Conservation (phyloP, 2,888 invertebrate species). For the Merodon equestris region DNA sequence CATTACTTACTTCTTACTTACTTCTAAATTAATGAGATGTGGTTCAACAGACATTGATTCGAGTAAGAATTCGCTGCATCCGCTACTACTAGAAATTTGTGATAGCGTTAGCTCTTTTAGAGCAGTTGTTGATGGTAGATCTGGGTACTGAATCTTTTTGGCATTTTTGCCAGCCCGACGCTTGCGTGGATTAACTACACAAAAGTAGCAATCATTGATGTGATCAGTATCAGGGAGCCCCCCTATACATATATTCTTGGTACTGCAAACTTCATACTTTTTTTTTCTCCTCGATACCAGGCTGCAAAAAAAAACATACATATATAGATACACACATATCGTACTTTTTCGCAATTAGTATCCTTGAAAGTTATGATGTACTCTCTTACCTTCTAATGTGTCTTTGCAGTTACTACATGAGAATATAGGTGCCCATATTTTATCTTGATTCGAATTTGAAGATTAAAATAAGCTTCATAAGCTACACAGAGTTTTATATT, state of each 20-base stretch:
- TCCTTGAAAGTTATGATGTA: not conserved
- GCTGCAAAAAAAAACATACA: slow-evolving; percentile 9
- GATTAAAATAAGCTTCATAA: slow-evolving; percentile 11
- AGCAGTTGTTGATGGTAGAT: slow-evolving; percentile 36
- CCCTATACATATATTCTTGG: slow-evolving; percentile 43
- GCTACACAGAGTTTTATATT: not conserved
- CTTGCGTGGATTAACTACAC: slow-evolving; percentile 32
- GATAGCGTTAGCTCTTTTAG: no score
- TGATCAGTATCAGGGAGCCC: slow-evolving; percentile 23
- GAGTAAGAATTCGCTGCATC: slow-evolving; percentile 5
- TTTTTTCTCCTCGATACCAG: slow-evolving; percentile 34
- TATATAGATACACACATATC: not conserved
- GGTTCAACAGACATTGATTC: slow-evolving; percentile 21
- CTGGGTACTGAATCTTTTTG: slow-evolving; percentile 32
- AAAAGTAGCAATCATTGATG: slow-evolving; percentile 42
- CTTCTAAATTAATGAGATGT: slow-evolving; percentile 34
- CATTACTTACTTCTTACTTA: no score
- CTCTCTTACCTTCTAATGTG: slow-evolving; percentile 6
- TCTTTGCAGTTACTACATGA: slow-evolving; percentile 10
- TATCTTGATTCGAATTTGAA: slow-evolving; percentile 14
- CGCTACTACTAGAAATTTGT: no score
- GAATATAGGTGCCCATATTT: slow-evolving; percentile 16
- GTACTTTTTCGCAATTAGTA: not conserved
- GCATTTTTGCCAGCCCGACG: slow-evolving; percentile 30
- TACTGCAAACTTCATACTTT: slow-evolving; percentile 40